phyloP scores from a whole-genome alignment of 2,888 invertebrate genomes.

The Lamellibrachia satsuma region DNA sequence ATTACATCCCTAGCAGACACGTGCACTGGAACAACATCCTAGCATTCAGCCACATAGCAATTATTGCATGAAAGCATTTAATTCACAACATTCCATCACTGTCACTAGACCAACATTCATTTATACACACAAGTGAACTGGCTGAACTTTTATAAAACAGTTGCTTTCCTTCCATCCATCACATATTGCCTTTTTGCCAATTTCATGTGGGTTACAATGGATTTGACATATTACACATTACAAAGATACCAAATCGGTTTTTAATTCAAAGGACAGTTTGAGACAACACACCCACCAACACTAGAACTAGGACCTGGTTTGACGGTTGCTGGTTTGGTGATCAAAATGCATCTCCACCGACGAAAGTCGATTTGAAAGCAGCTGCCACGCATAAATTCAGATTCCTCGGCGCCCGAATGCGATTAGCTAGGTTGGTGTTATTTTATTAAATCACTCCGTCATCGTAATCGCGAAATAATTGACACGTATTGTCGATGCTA shows the following conservation, averaged over 20 bases:
- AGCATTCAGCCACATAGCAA: not conserved
- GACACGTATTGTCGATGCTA: not conserved
- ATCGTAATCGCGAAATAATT: slow-evolving; percentile 3
- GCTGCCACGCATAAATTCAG: not conserved
- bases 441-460: not conserved
- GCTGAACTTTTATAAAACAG: not conserved
- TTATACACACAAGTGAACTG: not conserved
- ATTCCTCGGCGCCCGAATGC: not conserved
- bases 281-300: not conserved
- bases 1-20: not conserved
- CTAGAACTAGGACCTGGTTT: not conserved
- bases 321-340: not conserved
- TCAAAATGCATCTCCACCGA: not conserved
- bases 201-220: not conserved
- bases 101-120: too few relatives aligned
- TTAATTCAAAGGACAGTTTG: not conserved
- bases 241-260: not conserved
- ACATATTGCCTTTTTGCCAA: not conserved
- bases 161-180: not conserved
- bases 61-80: too few relatives aligned
- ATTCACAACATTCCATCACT: too few relatives aligned
- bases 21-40: not conserved
- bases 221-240: not conserved
- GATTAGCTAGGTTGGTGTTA: not conserved
- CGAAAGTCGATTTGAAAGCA: not conserved